A percentile compares a stretch with the other conserved stretches of the same genome.
These are phyloP conservation scores for Hylaeus anthracinus DNA, from an alignment of 1,140 invertebrate genomes.

Conservation along the genomic window DNA sequence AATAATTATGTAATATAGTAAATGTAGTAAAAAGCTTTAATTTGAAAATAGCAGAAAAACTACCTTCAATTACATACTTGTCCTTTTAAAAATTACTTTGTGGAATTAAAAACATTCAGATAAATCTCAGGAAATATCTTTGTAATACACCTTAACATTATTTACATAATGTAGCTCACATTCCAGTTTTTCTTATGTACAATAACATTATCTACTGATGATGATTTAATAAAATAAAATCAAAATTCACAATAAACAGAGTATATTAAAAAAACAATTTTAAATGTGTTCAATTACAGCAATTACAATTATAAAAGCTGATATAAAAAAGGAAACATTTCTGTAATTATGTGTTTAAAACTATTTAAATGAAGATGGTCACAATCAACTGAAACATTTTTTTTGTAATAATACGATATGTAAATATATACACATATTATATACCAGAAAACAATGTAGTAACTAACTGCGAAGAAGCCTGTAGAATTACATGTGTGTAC, in stretches of 20 bases:
- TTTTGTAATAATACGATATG: slow-evolving; percentile 50
- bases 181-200: slow-evolving; percentile 38
- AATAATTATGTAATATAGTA: slow-evolving; percentile 48
- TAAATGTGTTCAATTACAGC: slow-evolving; percentile 48
- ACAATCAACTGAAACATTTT: slow-evolving; percentile 58
- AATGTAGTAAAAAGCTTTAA: slow-evolving; percentile 35
- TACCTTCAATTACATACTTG: not conserved
- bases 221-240: slow-evolving; percentile 12
- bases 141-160: slow-evolving; percentile 20
- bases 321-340: slow-evolving; percentile 26
- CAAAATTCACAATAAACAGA: slow-evolving; percentile 29
- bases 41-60: not conserved
- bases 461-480: slow-evolving; percentile 42
- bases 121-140: not conserved
- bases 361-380: slow-evolving; percentile 51
- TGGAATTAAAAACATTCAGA: not conserved
- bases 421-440: slow-evolving; percentile 61
- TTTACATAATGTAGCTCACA: slow-evolving; percentile 26
- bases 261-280: slow-evolving; percentile 36
- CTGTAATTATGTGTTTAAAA: slow-evolving; percentile 52
- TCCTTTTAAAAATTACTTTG: not conserved
- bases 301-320: slow-evolving; percentile 32
- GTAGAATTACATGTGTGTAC: slow-evolving; percentile 44
- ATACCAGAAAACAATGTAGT: slow-evolving; percentile 44
- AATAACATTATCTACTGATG: slow-evolving; percentile 20